Conservation (phyloP, 2,888 invertebrate species). For the Euplexia lucipara region DNA sequence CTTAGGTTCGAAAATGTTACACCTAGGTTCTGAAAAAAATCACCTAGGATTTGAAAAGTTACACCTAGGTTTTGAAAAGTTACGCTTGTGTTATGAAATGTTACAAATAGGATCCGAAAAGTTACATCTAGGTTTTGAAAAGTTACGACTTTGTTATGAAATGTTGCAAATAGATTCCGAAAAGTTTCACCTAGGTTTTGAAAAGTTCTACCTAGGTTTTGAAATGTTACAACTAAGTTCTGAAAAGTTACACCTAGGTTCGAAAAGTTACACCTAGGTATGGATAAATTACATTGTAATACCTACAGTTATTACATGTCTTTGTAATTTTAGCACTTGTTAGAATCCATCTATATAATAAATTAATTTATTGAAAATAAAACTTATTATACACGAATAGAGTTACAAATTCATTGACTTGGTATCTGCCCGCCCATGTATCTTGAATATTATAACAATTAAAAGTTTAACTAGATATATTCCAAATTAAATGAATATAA, state of each 20-base stretch:
- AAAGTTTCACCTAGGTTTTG: background rate
- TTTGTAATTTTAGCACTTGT: constrained; percentile 76
- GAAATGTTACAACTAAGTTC: constrained; percentile 28
- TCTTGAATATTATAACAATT: constrained; percentile 55
- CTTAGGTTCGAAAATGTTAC: constrained; percentile 67
- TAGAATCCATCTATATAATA: constrained; percentile 73
- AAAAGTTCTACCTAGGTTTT: constrained; percentile 17
- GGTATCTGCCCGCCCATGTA: constrained; percentile 65
- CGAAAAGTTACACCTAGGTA: constrained; percentile 48
- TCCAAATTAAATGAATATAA: constrained; percentile 60
- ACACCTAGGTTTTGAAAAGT: constrained; percentile 24
- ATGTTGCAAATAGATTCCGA: background rate
- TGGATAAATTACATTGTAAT: constrained; percentile 62
- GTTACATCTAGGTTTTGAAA: constrained; percentile 7
- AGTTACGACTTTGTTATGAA: no score
- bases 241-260: constrained; percentile 28
- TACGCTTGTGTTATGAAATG: constrained; percentile 24
- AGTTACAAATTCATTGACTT: constrained; percentile 66
- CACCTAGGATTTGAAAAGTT: constrained; percentile 23
- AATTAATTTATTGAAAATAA: constrained; percentile 70
- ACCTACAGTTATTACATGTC: constrained; percentile 70
- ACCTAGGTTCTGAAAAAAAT: constrained; percentile 63
- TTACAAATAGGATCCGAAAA: background rate
- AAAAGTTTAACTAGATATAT: constrained; percentile 64
- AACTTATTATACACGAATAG: constrained; percentile 69